Percentiles rank a stretch among this genome's conserved stretches.
These are phyloP conservation scores for Eilema depressum DNA, from an alignment of 2,888 invertebrate species.

Conservation along the genomic window DNA sequence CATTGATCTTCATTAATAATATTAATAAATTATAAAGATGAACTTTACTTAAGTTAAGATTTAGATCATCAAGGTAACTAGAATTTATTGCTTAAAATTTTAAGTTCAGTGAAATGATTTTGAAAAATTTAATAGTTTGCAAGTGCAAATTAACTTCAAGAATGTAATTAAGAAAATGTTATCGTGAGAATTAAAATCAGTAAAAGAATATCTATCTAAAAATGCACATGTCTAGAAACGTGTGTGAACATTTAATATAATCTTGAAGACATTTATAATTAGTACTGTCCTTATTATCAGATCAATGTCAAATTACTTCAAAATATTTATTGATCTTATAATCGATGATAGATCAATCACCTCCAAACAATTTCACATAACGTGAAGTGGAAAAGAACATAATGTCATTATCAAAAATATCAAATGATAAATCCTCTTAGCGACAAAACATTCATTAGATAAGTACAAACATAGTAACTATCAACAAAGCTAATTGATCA, in stretches of 20 bases:
- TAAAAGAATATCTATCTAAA: not conserved
- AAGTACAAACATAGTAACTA: slow-evolving; percentile 29
- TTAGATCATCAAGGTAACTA: not conserved
- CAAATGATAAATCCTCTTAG: slow-evolving; percentile 22
- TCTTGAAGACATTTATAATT: not conserved
- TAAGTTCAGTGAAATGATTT: not conserved
- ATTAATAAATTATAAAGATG: no score
- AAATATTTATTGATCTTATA: not conserved
- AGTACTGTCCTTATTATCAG: not conserved
- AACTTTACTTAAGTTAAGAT: not conserved
- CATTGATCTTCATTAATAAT: no score
- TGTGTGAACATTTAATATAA: not conserved
- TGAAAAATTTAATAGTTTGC: not conserved
- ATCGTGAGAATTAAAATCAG: not conserved
- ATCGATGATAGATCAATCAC: not conserved
- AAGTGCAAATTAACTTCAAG: not conserved
- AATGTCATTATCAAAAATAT: not conserved
- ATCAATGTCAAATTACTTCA: not conserved
- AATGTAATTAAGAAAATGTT: not conserved
- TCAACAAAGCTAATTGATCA: slow-evolving; percentile 30
- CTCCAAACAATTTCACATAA: not conserved
- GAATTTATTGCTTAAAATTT: not conserved
- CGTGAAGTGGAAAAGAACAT: not conserved
- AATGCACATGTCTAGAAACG: not conserved
- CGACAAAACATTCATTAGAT: slow-evolving; percentile 27